Evolutionary conservation across 1,140 invertebrate genomes (phyloP).

Genomic region (Drosophila miranda): DNA sequence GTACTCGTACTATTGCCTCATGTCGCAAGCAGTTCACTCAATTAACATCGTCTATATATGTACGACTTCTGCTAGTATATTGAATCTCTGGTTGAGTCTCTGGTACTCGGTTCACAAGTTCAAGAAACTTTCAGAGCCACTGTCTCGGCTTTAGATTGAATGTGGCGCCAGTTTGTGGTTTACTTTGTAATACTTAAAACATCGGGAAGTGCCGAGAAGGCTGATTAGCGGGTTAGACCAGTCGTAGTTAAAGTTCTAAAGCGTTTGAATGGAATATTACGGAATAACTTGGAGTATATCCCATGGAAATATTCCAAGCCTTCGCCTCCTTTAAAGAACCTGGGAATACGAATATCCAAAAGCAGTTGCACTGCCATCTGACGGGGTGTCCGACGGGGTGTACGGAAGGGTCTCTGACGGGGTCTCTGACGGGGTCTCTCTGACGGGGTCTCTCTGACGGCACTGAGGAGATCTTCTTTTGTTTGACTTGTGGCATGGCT

Average conservation of each 20-base stretch:
- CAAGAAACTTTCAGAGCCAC: conserved; percentile 61
- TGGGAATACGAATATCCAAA: conserved; percentile 6
- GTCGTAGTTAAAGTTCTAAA: background rate
- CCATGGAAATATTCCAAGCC: background rate
- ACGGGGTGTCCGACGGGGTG: too few relatives aligned
- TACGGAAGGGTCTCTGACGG: too few relatives aligned
- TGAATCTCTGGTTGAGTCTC: background rate
- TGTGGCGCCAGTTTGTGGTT: conserved; percentile 50
- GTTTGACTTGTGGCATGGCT: conserved; percentile 74
- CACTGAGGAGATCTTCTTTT: conserved; percentile 54
- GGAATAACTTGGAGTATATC: background rate
- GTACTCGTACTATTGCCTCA: conserved; percentile 30
- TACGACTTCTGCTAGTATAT: too few relatives aligned
- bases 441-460: conserved; percentile 20
- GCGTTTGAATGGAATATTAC: conserved; percentile 7
- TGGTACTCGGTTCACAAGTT: conserved; percentile 37
- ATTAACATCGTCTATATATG: conserved; percentile 41
- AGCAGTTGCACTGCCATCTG: conserved; percentile 11
- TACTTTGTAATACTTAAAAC: conserved; percentile 18
- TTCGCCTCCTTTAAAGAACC: conserved; percentile 5
- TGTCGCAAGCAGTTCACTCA: conserved; percentile 69
- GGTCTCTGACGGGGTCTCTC: too few relatives aligned
- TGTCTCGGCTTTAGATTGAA: conserved; percentile 53
- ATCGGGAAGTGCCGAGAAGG: too few relatives aligned
- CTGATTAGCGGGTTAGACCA: conserved; percentile 31